phyloP scores from a whole-genome alignment of 2,797 vertebrate genomes.

The Poeciliopsis paucimaculata region DNA sequence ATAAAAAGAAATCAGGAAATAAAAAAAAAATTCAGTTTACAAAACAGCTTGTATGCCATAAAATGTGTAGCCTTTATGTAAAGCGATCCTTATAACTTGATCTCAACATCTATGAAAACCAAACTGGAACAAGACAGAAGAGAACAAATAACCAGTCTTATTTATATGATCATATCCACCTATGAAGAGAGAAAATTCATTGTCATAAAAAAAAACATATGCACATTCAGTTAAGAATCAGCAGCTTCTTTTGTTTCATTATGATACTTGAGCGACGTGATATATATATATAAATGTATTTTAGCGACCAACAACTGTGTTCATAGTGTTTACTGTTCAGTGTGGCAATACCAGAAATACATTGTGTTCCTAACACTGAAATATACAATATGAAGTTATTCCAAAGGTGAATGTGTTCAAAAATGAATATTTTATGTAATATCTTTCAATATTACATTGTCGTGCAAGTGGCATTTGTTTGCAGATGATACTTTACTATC shows the following conservation, averaged over 20 bases:
- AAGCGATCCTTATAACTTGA: not conserved
- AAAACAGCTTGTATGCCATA: conserved; percentile 2
- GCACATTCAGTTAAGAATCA: conserved; percentile 21
- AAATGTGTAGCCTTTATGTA: conserved; percentile 1
- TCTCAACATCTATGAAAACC: conserved; percentile 3
- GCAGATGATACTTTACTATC: conserved; percentile 6
- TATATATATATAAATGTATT: conserved; percentile 34
- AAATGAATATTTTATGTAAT: conserved; percentile 22
- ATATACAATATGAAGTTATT: conserved; percentile 12
- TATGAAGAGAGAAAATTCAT: conserved; percentile 8
- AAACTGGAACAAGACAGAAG: conserved; percentile 40
- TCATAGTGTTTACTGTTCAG: conserved; percentile 45
- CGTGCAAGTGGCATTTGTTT: conserved; percentile 25
- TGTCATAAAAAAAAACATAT: conserved; percentile 7
- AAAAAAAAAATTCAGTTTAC: not conserved
- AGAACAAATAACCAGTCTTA: conserved; percentile 20
- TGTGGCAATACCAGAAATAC: conserved; percentile 18
- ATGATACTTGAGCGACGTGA: conserved; percentile 60
- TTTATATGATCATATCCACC: conserved; percentile 1
- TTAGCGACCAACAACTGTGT: conserved; percentile 83
- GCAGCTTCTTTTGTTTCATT: conserved; percentile 35
- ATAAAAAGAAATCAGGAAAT: not conserved
- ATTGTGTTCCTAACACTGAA: conserved; percentile 28
- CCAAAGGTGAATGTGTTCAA: conserved; percentile 3
- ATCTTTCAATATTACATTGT: conserved; percentile 38